Percentiles rank a stretch among this genome's conserved stretches.
Evolutionary conservation across 1,140 invertebrate species (phyloP).

Genomic region (Drosophila oshimai): DNA sequence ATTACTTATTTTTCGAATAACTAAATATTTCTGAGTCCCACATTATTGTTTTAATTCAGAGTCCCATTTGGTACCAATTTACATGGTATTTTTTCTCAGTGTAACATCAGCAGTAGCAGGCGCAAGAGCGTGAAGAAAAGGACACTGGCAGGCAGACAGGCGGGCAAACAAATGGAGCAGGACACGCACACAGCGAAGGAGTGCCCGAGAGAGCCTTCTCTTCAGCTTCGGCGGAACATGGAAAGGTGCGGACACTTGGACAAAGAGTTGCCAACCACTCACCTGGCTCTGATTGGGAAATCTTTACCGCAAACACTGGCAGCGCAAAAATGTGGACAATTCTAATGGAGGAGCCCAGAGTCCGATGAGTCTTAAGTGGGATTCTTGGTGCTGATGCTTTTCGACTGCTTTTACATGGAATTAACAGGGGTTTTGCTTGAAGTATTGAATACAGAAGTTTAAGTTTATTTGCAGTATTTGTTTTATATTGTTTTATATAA

Average conservation of each 20-base stretch:
- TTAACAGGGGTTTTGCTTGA: not conserved
- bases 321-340: not conserved
- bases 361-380: not conserved
- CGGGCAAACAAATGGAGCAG: conserved; percentile 38
- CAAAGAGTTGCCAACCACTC: conserved; percentile 11
- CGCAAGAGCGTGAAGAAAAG: conserved; percentile 12
- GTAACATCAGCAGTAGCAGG: not conserved
- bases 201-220: conserved; percentile 1
- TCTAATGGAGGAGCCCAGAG: conserved; percentile 12
- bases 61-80: not conserved
- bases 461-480: not conserved
- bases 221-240: conserved; percentile 1
- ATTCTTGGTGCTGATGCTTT: not conserved
- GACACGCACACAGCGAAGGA: conserved; percentile 10
- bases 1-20: no score
- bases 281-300: conserved; percentile 34
- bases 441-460: no score
- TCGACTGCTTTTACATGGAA: not conserved
- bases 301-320: conserved; percentile 20
- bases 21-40: no score
- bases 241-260: conserved; percentile 22
- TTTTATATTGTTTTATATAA: not conserved
- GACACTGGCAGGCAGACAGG: conserved; percentile 18
- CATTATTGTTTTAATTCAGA: no score
- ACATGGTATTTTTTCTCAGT: not conserved